phyloP scores from a whole-genome alignment of 2,113 vertebrate species.

The Eulacestoma nigropectus region DNA sequence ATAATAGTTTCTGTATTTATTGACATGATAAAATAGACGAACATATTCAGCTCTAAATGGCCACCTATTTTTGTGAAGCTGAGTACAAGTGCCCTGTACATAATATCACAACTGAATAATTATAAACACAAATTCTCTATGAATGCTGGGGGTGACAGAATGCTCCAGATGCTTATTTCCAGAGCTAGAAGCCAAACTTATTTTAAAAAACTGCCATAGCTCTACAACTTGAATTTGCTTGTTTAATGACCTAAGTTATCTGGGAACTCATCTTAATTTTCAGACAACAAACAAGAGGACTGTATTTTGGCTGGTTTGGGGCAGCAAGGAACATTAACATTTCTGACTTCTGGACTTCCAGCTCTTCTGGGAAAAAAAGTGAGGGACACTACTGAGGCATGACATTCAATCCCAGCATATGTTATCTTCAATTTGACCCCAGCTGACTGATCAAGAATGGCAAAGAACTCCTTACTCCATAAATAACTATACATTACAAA shows the following conservation, averaged over 20 bases:
- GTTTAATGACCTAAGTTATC: not conserved
- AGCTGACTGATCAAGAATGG: not conserved
- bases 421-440: not conserved
- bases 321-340: not conserved
- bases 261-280: not conserved
- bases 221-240: not conserved
- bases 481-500: not conserved
- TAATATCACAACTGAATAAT: not conserved
- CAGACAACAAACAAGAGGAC: not conserved
- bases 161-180: not conserved
- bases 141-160: not conserved
- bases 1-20: slow-evolving; percentile 54
- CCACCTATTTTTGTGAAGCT: not conserved
- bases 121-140: not conserved
- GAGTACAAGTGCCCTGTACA: not conserved
- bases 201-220: not conserved
- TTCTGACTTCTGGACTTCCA: not conserved
- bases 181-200: not conserved
- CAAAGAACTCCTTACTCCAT: not conserved
- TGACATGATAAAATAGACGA: slow-evolving; percentile 4
- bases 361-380: not conserved
- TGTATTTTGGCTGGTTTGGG: not conserved
- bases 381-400: not conserved
- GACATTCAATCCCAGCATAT: not conserved
- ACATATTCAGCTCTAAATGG: not conserved